phyloP scores from a whole-genome alignment of 2,888 invertebrate genomes.

The Dascillus cervinus region DNA sequence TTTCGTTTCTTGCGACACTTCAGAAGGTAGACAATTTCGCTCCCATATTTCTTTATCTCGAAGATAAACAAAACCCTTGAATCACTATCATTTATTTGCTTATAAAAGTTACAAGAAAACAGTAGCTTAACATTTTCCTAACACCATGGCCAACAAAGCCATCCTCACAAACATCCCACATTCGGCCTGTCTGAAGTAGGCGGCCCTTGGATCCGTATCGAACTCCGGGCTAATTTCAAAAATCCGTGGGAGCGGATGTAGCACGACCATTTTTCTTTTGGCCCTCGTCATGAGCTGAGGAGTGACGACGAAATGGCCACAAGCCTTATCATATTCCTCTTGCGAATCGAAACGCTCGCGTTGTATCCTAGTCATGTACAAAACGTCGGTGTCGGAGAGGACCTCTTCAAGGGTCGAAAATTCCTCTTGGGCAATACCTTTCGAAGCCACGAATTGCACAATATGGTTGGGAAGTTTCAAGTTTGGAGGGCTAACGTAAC shows the following conservation, averaged over 20 bases:
- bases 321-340: constrained; percentile 81
- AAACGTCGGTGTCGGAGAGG: constrained; percentile 87
- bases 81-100: no score
- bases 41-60: no score
- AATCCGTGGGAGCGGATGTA: constrained; percentile 94
- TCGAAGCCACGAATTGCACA: constrained; percentile 65
- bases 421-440: constrained; percentile 70
- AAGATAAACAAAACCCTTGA: no score
- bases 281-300: constrained; percentile 93
- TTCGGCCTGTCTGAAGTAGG: constrained; percentile 97
- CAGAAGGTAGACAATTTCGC: no score
- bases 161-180: constrained; percentile 98
- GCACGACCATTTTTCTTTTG: constrained; percentile 88
- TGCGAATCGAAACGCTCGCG: constrained; percentile 79
- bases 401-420: constrained; percentile 74
- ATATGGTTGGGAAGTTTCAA: constrained; percentile 90
- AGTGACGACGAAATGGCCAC: constrained; percentile 84
- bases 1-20: no score
- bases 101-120: neutral
- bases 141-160: constrained; percentile 89
- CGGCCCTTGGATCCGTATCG: constrained; percentile 93
- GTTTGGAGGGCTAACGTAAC: constrained; percentile 82
- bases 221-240: constrained; percentile 93
- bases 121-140: constrained; percentile 49
- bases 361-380: constrained; percentile 98